These are phyloP conservation scores for Rhinopomastus cyanomelas DNA, from an alignment of 2,113 vertebrate species.

Conservation along the genomic window DNA sequence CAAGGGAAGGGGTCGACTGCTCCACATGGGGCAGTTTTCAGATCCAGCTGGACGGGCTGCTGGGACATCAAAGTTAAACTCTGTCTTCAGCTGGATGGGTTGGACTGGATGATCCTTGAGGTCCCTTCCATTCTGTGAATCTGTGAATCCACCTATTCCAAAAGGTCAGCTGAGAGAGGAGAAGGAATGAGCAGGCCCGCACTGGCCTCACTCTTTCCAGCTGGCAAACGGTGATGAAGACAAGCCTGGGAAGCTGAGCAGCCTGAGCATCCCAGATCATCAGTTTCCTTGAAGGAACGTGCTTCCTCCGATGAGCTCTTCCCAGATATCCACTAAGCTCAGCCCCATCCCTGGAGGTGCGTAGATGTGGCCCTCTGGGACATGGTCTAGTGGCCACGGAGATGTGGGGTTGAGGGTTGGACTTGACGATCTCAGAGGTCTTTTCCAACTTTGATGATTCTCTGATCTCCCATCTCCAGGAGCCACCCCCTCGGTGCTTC, in stretches of 20 bases:
- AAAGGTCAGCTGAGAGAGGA: not conserved
- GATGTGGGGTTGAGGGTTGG: too few relatives aligned
- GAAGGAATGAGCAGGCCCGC: not conserved
- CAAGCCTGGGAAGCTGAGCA: not conserved
- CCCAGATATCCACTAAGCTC: not conserved
- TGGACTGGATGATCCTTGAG: too few relatives aligned
- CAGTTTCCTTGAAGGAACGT: not conserved
- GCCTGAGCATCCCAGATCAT: not conserved
- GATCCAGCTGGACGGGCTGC: too few relatives aligned
- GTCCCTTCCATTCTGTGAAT: too few relatives aligned
- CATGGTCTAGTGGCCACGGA: too few relatives aligned
- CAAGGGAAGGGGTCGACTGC: too few relatives aligned
- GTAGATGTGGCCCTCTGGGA: too few relatives aligned
- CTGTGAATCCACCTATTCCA: rapidly evolving
- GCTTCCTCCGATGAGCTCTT: not conserved
- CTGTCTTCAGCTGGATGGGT: too few relatives aligned
- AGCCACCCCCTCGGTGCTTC: not conserved
- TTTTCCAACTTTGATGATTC: too few relatives aligned
- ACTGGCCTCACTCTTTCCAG: not conserved
- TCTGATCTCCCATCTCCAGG: rapidly evolving
- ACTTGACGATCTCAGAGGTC: too few relatives aligned
- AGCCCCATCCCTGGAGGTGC: not conserved
- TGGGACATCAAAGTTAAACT: too few relatives aligned
- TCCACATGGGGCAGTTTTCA: too few relatives aligned
- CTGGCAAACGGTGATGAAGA: not conserved